Evolutionary conservation across 2,113 vertebrate species (phyloP).

Genomic region (Struthio camelus): DNA sequence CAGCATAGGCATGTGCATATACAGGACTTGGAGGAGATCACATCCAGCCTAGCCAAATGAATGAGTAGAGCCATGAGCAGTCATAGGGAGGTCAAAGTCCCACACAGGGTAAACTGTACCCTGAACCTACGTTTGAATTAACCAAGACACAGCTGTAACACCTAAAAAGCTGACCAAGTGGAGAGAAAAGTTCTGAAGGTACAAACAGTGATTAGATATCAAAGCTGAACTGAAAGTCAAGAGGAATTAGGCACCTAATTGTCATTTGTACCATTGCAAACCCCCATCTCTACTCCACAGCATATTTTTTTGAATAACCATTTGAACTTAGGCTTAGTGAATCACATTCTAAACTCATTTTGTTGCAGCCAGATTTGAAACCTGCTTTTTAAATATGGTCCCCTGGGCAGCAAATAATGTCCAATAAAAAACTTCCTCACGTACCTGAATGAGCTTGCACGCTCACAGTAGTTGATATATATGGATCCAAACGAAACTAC

Average conservation of each 20-base stretch:
- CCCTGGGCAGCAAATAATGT: neutral
- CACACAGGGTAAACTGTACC: neutral
- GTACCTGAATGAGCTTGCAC: neutral
- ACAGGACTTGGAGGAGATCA: neutral
- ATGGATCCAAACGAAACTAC: neutral
- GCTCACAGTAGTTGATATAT: neutral
- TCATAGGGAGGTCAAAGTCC: neutral
- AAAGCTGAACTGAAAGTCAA: neutral
- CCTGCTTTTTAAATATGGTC: neutral
- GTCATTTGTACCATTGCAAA: neutral
- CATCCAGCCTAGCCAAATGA: neutral
- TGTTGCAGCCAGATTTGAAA: neutral
- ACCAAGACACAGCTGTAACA: neutral
- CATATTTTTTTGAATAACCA: neutral
- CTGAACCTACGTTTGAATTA: neutral
- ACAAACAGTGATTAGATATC: neutral
- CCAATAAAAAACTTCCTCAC: neutral
- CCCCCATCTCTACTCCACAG: no score
- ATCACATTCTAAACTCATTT: neutral
- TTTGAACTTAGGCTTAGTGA: no score
- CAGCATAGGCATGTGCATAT: neutral
- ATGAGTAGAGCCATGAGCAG: neutral
- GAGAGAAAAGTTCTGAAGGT: neutral
- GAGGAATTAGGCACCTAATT: neutral
- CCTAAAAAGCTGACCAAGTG: neutral